phyloP scores from a whole-genome alignment of 1,140 invertebrate species.

The Euwallacea similis region DNA sequence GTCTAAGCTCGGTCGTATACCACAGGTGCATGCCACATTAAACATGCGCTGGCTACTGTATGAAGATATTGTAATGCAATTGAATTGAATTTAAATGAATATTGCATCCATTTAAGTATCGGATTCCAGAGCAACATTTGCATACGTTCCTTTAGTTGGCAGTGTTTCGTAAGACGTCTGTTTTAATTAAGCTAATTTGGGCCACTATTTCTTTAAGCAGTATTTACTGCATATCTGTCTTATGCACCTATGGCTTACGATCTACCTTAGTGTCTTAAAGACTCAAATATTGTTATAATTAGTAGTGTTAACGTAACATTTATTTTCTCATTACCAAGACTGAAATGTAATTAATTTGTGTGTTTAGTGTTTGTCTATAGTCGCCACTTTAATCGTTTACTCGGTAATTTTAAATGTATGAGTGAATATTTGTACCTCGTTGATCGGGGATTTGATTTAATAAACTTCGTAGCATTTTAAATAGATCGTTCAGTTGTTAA shows the following conservation, averaged over 20 bases:
- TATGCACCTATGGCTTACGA: background rate
- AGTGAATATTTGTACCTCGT: background rate
- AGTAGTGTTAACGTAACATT: too few species aligned
- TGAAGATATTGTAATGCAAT: background rate
- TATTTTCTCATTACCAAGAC: constrained; percentile 5
- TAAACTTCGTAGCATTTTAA: background rate
- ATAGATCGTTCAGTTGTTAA: too few species aligned
- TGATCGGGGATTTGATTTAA: background rate
- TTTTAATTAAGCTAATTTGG: too few species aligned
- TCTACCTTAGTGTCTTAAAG: background rate
- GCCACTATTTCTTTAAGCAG: too few species aligned
- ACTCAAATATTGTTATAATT: background rate
- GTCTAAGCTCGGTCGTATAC: too few species aligned
- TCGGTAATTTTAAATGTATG: constrained; percentile 16
- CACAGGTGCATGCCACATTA: too few species aligned
- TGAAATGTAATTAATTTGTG: constrained; percentile 8
- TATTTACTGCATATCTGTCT: too few species aligned
- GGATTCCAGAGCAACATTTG: too few species aligned
- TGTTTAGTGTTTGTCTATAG: background rate
- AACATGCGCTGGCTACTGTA: too few species aligned
- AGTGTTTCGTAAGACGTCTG: too few species aligned
- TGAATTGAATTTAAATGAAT: background rate
- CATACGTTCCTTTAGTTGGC: too few species aligned
- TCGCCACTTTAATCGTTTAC: constrained; percentile 22
- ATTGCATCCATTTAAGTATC: too few species aligned